A percentile compares a stretch with the other conserved stretches of the same genome.
These are phyloP conservation scores for Noctilio leporinus DNA, from an alignment of 2,113 vertebrate genomes.

Conservation along the genomic window DNA sequence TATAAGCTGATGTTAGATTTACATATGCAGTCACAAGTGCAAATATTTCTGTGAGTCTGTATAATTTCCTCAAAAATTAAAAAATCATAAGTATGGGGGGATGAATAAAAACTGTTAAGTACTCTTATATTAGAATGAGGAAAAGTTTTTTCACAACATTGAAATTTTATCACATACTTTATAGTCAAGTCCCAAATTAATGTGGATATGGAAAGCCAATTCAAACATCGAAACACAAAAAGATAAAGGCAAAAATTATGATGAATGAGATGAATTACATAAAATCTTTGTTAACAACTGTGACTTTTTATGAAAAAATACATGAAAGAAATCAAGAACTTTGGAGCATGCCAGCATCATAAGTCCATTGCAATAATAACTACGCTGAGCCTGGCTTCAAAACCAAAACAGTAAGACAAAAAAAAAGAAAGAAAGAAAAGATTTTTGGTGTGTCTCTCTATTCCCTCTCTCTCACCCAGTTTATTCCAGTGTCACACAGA, in stretches of 20 bases:
- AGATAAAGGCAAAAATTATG: neutral
- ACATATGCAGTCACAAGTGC: neutral
- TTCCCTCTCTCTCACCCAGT: neutral
- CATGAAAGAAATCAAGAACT: neutral
- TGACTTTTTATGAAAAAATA: neutral
- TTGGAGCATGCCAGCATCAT: neutral
- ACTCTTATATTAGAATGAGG: neutral
- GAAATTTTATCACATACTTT: neutral
- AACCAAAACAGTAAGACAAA: neutral
- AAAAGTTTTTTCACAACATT: neutral
- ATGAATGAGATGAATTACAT: neutral
- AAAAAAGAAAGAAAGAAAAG: neutral
- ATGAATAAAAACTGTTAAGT: neutral
- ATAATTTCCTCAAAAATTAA: neutral
- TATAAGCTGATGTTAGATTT: neutral
- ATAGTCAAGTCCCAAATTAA: neutral
- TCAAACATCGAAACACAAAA: neutral
- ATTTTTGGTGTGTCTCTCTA: neutral
- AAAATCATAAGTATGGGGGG: neutral
- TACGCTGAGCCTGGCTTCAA: neutral
- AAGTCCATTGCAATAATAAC: neutral
- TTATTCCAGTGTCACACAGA: neutral
- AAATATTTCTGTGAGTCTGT: neutral
- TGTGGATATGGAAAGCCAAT: neutral
- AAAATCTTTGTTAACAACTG: neutral